These are phyloP conservation scores for Bos indicus DNA, from an alignment of 2,113 vertebrate species.

Conservation along the genomic window DNA sequence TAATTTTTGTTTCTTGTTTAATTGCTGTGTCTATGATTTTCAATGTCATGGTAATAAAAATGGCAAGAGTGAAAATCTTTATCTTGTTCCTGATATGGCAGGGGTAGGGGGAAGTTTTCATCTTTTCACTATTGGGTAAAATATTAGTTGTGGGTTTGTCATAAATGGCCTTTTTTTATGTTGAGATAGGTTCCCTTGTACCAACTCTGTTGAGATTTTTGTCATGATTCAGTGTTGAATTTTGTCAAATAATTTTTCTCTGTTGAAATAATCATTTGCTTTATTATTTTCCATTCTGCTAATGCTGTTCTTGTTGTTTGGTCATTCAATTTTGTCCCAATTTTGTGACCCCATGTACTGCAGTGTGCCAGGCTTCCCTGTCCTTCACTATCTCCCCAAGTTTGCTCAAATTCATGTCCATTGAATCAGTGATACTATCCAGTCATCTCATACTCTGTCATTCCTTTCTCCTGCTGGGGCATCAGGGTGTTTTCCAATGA, in stretches of 20 bases:
- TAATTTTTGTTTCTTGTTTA: background rate
- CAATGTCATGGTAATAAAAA: background rate
- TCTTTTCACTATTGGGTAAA: background rate
- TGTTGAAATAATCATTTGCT: background rate
- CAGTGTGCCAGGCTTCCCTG: background rate
- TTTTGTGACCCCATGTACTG: background rate
- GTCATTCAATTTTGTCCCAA: background rate
- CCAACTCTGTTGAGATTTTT: background rate
- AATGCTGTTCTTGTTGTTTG: background rate
- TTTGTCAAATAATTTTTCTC: background rate
- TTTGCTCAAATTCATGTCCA: background rate
- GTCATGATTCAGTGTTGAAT: background rate
- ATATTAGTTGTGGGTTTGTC: background rate
- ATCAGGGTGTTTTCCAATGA: background rate
- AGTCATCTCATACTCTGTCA: background rate
- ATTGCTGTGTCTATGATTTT: background rate
- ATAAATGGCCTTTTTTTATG: background rate
- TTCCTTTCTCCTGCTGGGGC: too few relatives aligned
- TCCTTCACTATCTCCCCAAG: background rate
- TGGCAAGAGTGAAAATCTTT: background rate
- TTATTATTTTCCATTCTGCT: background rate
- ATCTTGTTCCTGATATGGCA: background rate
- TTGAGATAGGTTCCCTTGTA: background rate
- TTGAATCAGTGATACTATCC: background rate
- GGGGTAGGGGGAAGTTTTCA: fast-evolving